Evolutionary conservation across 2,888 invertebrate species (phyloP), one percentile per base, ranked within the genome.

Genomic region (Drosophila recens): DNA sequence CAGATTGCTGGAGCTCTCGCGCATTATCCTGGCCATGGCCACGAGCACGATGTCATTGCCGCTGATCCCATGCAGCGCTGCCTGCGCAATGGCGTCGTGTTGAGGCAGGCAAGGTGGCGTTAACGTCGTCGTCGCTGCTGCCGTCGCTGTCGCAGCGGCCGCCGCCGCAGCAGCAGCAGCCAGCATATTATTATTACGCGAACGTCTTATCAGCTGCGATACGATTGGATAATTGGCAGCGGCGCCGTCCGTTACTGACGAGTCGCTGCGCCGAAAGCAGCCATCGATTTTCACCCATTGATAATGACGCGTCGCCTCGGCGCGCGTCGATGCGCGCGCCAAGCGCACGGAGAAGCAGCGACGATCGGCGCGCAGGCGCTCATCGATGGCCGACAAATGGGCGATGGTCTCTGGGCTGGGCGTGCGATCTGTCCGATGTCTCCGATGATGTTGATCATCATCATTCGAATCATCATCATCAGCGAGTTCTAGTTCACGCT

Each of bases 201-300:
- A 91, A 91, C 94, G 90, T 92, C 95, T 91, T 93, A 93, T 91
- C 20, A 93, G 80, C 75, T 93, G 93, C 54, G 93, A 90, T 2
- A 92, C 92, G 56, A 92, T 91, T 45, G 93, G 92, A 78, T 91
- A 93, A 75, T 89, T 91, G 40, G 94, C 92, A 9, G 94, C 92
- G 8, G 94, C 94, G 27, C 87, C 82, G n/a, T 87, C 82, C 6
- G 92, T 90, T 4, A 91, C 88, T 20, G 95, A 95, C 74, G 93
- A 93, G 86, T 95, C 95, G 45, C 95, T 93, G 43, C 94, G 93
- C 33, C 95, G 93, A 75, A 95, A 93, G 76, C 94, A 93, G 4
- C 96, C 96, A 93, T 95, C 95, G 75, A 96, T 93, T 82, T 95
- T 94, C 64, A 96, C 95, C 48, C 94, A 92, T 90, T 96, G 96